Evolutionary conservation across 53 echinoderm and acorn worm species (phyloP).

Genomic region (Echinometra lucunter): DNA sequence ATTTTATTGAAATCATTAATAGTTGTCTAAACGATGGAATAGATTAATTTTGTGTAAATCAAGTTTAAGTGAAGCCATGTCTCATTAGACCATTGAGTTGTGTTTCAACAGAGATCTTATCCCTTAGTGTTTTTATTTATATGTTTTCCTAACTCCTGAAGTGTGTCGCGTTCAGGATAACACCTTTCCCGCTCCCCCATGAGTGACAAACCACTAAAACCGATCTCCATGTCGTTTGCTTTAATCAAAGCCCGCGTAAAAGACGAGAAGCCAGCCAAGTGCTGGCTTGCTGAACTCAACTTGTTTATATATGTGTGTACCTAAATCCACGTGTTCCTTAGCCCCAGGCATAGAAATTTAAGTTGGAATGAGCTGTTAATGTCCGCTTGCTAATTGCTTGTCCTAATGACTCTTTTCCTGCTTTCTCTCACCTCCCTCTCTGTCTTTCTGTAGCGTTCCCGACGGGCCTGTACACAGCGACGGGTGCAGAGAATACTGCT

Average conservation of each 20-base stretch:
- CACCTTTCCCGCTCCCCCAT: conserved; percentile 59
- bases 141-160: conserved; percentile 25
- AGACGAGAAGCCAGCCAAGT: not conserved
- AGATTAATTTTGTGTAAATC: not conserved
- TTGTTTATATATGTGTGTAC: conserved; percentile 48
- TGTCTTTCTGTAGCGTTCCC: conserved; percentile 67
- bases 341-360: conserved; percentile 36
- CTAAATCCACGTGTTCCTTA: conserved; percentile 61
- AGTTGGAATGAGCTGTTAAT: conserved; percentile 57
- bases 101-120: conserved; percentile 61
- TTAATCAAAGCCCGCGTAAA: not conserved
- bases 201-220: conserved; percentile 53
- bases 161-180: conserved; percentile 51
- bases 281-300: not conserved
- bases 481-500: conserved; percentile 75
- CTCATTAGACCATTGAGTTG: conserved; percentile 36
- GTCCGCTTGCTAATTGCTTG: conserved; percentile 56
- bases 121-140: conserved; percentile 43
- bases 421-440: conserved; percentile 37
- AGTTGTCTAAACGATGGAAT: not conserved
- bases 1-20: not conserved
- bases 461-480: conserved; percentile 76
- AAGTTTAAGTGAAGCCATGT: not conserved
- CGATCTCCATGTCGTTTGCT: conserved; percentile 8
- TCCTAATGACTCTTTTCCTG: conserved; percentile 64